These are phyloP conservation scores for Tiliacea aurago DNA, from an alignment of 2,888 invertebrate genomes.

Conservation along the genomic window DNA sequence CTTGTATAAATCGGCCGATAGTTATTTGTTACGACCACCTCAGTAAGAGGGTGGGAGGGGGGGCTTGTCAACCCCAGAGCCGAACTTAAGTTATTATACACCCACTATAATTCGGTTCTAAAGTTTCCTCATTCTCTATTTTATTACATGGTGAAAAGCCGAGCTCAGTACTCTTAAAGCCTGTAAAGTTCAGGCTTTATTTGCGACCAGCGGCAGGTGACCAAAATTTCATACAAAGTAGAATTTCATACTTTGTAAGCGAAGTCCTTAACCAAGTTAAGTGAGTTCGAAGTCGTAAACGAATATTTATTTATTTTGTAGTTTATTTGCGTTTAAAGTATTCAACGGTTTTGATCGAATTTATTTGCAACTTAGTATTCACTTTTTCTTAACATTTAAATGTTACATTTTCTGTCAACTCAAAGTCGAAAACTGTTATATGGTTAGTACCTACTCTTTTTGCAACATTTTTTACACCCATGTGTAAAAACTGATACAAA, in stretches of 20 bases:
- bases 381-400: background rate
- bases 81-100: slow-evolving; percentile 36
- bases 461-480: too few relatives aligned
- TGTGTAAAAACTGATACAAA: too few relatives aligned
- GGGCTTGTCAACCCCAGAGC: slow-evolving; percentile 33
- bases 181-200: slow-evolving; percentile 54
- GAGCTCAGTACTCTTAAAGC: slow-evolving; percentile 43
- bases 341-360: background rate
- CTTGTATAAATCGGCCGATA: slow-evolving; percentile 30
- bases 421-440: background rate
- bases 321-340: slow-evolving; percentile 20
- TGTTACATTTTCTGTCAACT: background rate
- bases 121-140: slow-evolving; percentile 44
- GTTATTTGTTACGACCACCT: slow-evolving; percentile 20
- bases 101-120: slow-evolving; percentile 27
- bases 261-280: slow-evolving; percentile 14
- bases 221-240: slow-evolving; percentile 53
- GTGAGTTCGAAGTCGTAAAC: slow-evolving; percentile 12
- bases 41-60: background rate
- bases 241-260: slow-evolving; percentile 38
- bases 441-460: too few relatives aligned
- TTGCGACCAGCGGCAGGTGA: slow-evolving; percentile 12
- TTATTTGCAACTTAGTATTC: background rate
- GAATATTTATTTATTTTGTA: slow-evolving; percentile 16
- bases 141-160: slow-evolving; percentile 45